Evolutionary conservation across 2,888 invertebrate genomes (phyloP).

Genomic region (Cheilosia variabilis): DNA sequence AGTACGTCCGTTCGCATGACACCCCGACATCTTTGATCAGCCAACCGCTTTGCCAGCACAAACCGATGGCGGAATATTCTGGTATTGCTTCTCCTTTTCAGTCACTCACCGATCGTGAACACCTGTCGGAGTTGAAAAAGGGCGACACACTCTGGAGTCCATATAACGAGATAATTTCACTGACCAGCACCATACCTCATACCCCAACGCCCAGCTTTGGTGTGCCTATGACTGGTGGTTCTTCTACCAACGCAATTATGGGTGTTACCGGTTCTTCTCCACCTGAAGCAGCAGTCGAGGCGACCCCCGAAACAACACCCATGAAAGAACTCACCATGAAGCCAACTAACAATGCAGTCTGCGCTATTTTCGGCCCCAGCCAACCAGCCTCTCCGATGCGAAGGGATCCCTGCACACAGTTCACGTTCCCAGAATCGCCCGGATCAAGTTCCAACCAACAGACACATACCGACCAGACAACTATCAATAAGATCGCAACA

Average conservation of each 20-base stretch:
- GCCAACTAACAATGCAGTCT: slow-evolving; percentile 85
- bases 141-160: slow-evolving; percentile 82
- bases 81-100: slow-evolving; percentile 73
- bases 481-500: slow-evolving; percentile 75
- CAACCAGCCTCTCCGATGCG: slow-evolving; percentile 89
- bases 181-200: slow-evolving; percentile 84
- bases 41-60: slow-evolving; percentile 6
- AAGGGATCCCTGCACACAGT: slow-evolving; percentile 86
- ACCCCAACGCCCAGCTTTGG: slow-evolving; percentile 85
- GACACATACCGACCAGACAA: slow-evolving; percentile 74
- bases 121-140: slow-evolving; percentile 61
- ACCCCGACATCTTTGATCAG: slow-evolving; percentile 34
- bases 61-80: slow-evolving; percentile 40
- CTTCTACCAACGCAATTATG: slow-evolving; percentile 76
- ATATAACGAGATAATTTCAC: slow-evolving; percentile 81
- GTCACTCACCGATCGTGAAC: slow-evolving; percentile 68
- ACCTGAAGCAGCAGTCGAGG: slow-evolving; percentile 94
- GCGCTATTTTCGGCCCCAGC: slow-evolving; percentile 85
- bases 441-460: slow-evolving; percentile 55
- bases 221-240: slow-evolving; percentile 82
- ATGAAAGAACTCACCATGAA: slow-evolving; percentile 85
- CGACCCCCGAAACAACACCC: slow-evolving; percentile 95
- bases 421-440: slow-evolving; percentile 83
- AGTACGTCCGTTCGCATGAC: slow-evolving; percentile 53
- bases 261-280: slow-evolving; percentile 88